Percentiles rank a stretch among this genome's conserved stretches.
Conservation (phyloP, 2,113 vertebrate genomes). For the Serilophus lunatus region DNA sequence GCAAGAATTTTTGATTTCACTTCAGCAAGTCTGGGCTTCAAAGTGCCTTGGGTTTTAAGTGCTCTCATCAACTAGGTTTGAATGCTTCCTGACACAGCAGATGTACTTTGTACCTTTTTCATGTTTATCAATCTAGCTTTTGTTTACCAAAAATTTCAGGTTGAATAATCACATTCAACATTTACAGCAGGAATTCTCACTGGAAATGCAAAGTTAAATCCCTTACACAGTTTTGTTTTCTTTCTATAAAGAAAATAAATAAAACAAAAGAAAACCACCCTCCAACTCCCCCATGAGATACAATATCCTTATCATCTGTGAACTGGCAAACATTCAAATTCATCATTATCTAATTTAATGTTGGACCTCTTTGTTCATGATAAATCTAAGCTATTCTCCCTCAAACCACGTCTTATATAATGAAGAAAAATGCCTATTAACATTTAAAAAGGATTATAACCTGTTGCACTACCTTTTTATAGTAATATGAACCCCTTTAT, state of each 20-base stretch:
- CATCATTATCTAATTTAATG: background rate
- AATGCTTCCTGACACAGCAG: background rate
- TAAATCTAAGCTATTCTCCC: background rate
- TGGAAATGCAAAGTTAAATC: conserved; percentile 30
- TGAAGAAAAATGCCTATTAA: background rate
- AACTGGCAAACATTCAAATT: background rate
- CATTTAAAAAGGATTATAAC: background rate
- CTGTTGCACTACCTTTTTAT: background rate
- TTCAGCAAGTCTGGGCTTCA: background rate
- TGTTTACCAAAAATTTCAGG: conserved; percentile 50
- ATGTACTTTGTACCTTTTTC: background rate
- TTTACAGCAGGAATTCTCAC: conserved; percentile 36
- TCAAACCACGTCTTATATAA: background rate
- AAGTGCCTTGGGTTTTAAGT: background rate
- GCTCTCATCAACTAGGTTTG: background rate
- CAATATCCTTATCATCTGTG: background rate
- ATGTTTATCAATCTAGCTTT: background rate
- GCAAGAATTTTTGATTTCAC: background rate
- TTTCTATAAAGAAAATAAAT: background rate
- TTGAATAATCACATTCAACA: conserved; percentile 29
- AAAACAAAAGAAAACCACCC: background rate
- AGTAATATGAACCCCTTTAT: background rate
- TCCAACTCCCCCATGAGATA: background rate
- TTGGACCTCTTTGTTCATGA: background rate
- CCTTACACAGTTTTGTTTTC: background rate